These are phyloP conservation scores for Drosophila seclusa DNA, from an alignment of 2,888 invertebrate species.

Conservation along the genomic window DNA sequence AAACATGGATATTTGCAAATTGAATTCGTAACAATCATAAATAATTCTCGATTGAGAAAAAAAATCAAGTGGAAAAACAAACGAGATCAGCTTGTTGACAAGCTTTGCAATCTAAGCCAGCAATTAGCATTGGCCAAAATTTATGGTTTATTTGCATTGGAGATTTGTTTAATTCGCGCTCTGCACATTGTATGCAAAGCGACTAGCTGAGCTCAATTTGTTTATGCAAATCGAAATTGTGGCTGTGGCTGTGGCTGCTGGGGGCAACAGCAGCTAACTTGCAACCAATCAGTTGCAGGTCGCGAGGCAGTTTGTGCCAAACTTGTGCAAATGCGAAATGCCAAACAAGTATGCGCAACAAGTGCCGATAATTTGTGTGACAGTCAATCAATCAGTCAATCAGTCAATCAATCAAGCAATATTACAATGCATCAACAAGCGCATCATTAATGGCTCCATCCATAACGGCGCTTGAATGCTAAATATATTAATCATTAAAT, in stretches of 20 bases:
- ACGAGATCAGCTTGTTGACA: slow-evolving; percentile 68
- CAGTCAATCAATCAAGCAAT: slow-evolving; percentile 27
- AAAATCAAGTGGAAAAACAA: slow-evolving; percentile 10
- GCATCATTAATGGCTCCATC: slow-evolving; percentile 46
- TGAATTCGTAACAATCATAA: slow-evolving; percentile 43
- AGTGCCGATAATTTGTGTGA: slow-evolving; percentile 53
- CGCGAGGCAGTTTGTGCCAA: slow-evolving; percentile 14
- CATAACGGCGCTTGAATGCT: slow-evolving; percentile 50
- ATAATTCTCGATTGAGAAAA: slow-evolving; percentile 26
- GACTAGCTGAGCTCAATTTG: slow-evolving; percentile 45
- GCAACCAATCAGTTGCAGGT: slow-evolving; percentile 35
- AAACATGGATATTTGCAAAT: slow-evolving; percentile 11
- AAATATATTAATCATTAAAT: slow-evolving; percentile 44
- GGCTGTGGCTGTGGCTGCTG: slow-evolving; percentile 8
- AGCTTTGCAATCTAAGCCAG: slow-evolving; percentile 48
- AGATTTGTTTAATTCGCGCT: slow-evolving; percentile 50
- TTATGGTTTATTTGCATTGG: slow-evolving; percentile 60
- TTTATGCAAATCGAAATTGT: slow-evolving; percentile 56
- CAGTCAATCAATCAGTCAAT: slow-evolving; percentile 49
- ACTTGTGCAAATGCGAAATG: slow-evolving; percentile 3
- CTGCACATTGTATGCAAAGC: slow-evolving; percentile 54
- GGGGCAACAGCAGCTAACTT: background rate
- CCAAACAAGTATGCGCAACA: slow-evolving; percentile 20
- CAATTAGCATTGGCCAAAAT: slow-evolving; percentile 62
- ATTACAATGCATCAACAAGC: slow-evolving; percentile 17